Conservation (phyloP, 2,888 invertebrate genomes). For the Taenaris catops region DNA sequence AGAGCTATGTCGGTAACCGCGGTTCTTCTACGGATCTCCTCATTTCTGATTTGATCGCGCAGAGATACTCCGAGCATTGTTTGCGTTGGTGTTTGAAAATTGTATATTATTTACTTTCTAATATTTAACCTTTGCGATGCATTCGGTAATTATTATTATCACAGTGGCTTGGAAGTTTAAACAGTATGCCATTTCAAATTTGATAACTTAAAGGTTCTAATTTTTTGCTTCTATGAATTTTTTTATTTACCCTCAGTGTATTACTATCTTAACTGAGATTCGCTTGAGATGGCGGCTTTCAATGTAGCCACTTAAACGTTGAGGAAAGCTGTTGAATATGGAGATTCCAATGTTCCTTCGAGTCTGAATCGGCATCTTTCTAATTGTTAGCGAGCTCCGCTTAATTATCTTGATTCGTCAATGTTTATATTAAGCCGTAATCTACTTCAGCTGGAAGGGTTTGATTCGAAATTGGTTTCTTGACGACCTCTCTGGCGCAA, state of each 20-base stretch:
- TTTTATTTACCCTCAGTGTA: slow-evolving; percentile 9
- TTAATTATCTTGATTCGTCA: slow-evolving; percentile 13
- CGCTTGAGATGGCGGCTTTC: slow-evolving; percentile 22
- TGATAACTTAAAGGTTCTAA: too few species aligned
- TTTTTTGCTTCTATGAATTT: too few species aligned
- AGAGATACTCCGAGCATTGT: too few species aligned
- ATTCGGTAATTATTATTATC: too few species aligned
- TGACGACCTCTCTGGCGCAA: background rate
- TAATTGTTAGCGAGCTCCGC: slow-evolving; percentile 19
- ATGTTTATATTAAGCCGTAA: slow-evolving; percentile 5
- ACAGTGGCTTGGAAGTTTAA: too few species aligned
- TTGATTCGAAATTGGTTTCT: background rate
- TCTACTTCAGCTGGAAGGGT: slow-evolving; percentile 1
- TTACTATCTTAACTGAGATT: slow-evolving; percentile 14
- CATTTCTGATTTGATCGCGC: too few species aligned
- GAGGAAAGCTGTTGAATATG: slow-evolving; percentile 34
- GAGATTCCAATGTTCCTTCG: slow-evolving; percentile 32
- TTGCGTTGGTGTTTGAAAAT: too few species aligned
- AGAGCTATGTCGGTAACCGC: too few species aligned
- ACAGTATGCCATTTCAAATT: too few species aligned
- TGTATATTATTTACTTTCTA: too few species aligned
- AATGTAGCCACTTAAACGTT: slow-evolving; percentile 32
- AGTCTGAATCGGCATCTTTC: slow-evolving; percentile 19
- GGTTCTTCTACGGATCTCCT: too few species aligned
- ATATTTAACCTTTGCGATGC: too few species aligned